Base-by-base conservation (phyloP, 1,140 invertebrate species). In the Euura saliciscinereae region DNA sequence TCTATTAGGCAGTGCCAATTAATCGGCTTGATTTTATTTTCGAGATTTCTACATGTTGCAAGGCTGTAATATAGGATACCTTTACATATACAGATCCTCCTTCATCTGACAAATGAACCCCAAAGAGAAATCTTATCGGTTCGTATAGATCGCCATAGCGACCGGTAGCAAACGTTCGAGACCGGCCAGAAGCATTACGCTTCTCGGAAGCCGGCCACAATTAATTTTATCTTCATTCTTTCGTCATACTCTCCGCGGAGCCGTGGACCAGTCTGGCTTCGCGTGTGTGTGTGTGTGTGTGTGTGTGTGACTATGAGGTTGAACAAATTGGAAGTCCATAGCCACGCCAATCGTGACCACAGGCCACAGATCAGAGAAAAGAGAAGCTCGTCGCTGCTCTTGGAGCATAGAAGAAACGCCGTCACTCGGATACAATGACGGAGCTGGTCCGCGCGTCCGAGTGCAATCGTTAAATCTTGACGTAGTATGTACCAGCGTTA, bases 191-290 rank as follows among this genome's bases (percentile, higher is more conserved):
- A 59, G 51, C 51, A 59, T 59, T 59, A 59, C 51, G 6, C 51
- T 59, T 59, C 51, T 59, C 51, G 51, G 51, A 59, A 59, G 51
- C 51, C 51, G 13, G 6, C 8, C 4, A 67, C 66, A 67, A 67
- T 67, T 67, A 42, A 67, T 67, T 44, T 44, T 67, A 67, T 67
- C 66, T 67, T 42, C 43, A 67, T 44, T 43, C 66, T 67, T 67
- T 67, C 66, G 66, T 67, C 66, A 67, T 67, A 67, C 43, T 13
- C 8, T 13, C 8, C 59, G 59, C 59, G 8, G 59, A 64, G 59
- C 13, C 59, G 28, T 28, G 28, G 28, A 28, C 28, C 28, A 28
- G 28, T 28, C 28, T 28, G 28, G 28, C 28, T 28, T 28, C 28
- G 28, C 28, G 28, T 28, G 28, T 28, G 28, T 28, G 28, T 1